Percentiles rank a stretch among this genome's conserved stretches.
Evolutionary conservation across 2,797 vertebrate species (phyloP).

Genomic region (Brachyrhaphis roseni): DNA sequence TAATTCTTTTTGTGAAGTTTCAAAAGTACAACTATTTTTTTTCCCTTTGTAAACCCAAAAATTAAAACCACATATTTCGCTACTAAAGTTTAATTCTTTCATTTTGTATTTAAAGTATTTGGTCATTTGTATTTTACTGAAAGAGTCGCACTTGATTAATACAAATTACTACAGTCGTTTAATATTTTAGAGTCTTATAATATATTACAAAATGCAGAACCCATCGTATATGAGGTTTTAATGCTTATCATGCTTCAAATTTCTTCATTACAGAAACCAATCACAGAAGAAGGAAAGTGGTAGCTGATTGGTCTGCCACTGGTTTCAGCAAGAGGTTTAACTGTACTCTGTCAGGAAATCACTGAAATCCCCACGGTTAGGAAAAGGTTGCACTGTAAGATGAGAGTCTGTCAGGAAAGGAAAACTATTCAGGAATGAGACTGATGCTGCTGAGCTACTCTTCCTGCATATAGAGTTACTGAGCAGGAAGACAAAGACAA

Average conservation of each 20-base stretch:
- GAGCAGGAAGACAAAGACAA: constrained; percentile 50
- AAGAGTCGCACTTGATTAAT: not conserved
- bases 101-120: not conserved
- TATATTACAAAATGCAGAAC: not conserved
- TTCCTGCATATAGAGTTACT: constrained; percentile 52
- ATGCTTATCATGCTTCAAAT: not conserved
- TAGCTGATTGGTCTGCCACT: not conserved
- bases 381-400: constrained; percentile 49
- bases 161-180: not conserved
- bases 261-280: not conserved
- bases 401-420: constrained; percentile 29
- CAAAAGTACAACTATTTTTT: not conserved
- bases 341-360: constrained; percentile 50
- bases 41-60: not conserved
- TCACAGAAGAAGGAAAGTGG: not conserved
- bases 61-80: not conserved
- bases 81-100: not conserved
- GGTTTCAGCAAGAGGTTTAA: constrained; percentile 27
- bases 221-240: not conserved
- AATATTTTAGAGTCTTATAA: not conserved
- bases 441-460: constrained; percentile 25
- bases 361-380: constrained; percentile 28
- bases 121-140: not conserved
- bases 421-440: constrained; percentile 43
- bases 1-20: not conserved